Evolutionary conservation across 1,140 invertebrate genomes (phyloP), one percentile per base, ranked within the genome.

Genomic region (Thalassaphorura encarpata): DNA sequence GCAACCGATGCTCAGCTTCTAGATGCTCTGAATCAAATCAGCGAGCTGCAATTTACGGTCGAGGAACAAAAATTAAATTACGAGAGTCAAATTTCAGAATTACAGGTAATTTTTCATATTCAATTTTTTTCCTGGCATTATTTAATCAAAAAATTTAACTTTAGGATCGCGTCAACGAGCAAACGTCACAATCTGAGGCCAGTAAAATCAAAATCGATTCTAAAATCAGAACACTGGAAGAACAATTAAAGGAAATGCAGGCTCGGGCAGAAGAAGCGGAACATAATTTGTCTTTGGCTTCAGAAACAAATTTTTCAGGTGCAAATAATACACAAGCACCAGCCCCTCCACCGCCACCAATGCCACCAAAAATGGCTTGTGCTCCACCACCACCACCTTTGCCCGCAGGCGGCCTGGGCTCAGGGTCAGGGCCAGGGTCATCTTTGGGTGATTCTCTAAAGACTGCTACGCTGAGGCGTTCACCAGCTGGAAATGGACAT

Each of bases 41-140:
- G 55, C 15, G 63, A 65, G n/a, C 36, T 65, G 2, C 60, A 65
- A 40, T 51, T 51, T 16, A 27, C 39, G 13, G 21, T 62, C 2
- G 63, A 62, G 31, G 63, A 65, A 2, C 60, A 65, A 47, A 60
- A 60, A 36, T 57, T 54, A 54, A 24, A 24, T 47, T 65, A 56
- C 24, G 55, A 62, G 53, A 16, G 27, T 19, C 54, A 65, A 58
- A 60, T 65, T 3, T 19, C 23, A 28, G 48, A 64, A 39, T 33
- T 64, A 13, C 23, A 53, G 49, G 61, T 63, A 48, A 36, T 24
- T 24, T 19, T 31, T 2, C 29, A 33, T n/a, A 15, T 19, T 13
- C n/a, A 29, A 26, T 52, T 33, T 46, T 45, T 31, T 31, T 24
- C 47, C 27, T 47, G 11, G 15, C 19, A 40, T 5, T 28, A 13